phyloP scores from a whole-genome alignment of 2,888 invertebrate genomes.

The Dasysyrphus albostriatus region DNA sequence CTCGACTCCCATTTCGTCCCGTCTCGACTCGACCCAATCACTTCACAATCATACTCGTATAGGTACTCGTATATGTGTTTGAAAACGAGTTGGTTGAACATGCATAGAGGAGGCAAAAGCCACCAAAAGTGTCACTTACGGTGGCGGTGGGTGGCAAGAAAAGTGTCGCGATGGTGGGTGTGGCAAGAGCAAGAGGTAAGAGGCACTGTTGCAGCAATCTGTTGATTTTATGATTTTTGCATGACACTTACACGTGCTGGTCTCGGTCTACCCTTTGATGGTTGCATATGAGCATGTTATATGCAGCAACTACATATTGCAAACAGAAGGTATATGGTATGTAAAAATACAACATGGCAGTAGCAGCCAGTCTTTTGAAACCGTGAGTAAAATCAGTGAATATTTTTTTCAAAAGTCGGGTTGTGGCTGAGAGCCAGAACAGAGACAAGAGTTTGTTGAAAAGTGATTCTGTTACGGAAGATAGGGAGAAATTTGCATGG shows the following conservation, averaged over 20 bases:
- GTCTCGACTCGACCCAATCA: background rate
- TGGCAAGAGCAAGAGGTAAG: background rate
- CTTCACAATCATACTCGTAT: slow-evolving; percentile 13
- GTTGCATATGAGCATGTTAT: background rate
- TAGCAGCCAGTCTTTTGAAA: background rate
- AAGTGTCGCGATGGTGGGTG: too few species aligned
- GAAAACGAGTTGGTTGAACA: slow-evolving; percentile 20
- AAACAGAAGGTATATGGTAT: background rate
- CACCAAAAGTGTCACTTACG: slow-evolving; percentile 62
- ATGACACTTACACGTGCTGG: slow-evolving; percentile 54
- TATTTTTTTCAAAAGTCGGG: background rate
- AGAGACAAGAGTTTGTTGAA: slow-evolving; percentile 2
- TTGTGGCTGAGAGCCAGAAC: background rate
- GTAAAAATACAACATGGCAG: background rate
- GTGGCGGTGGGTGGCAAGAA: background rate
- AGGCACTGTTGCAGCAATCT: slow-evolving; percentile 54
- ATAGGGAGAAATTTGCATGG: background rate
- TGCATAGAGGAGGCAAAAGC: slow-evolving; percentile 36
- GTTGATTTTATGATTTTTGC: slow-evolving; percentile 68
- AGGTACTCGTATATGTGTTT: background rate
- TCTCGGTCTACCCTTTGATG: slow-evolving; percentile 15
- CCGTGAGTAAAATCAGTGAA: background rate
- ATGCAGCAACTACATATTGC: background rate
- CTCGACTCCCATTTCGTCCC: background rate
- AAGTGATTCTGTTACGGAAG: background rate